Percentiles rank a stretch among this genome's conserved stretches.
Conservation (phyloP, 2,113 vertebrate species). For the Periophthalmus modestus region DNA sequence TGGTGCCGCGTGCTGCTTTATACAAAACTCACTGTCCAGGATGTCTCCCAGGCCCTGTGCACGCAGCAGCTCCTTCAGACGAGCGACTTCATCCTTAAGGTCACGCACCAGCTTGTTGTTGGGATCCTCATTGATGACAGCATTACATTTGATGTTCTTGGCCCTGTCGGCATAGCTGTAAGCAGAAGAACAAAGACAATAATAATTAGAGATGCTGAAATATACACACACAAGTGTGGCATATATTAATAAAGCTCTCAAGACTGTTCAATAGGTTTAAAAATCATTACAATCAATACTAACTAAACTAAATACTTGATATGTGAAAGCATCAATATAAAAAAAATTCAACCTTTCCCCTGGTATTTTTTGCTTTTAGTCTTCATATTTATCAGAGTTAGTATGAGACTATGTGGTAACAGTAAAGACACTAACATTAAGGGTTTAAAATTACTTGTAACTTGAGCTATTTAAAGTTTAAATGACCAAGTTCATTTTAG, state of each 20-base stretch:
- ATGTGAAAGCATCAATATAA: not conserved
- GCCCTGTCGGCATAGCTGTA: conserved; percentile 94
- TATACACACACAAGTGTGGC: not conserved
- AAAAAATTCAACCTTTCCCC: not conserved
- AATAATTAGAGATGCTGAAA: not conserved
- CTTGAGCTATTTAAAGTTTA: not conserved
- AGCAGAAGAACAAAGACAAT: not conserved
- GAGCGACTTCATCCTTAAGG: conserved; percentile 93
- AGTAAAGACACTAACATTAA: too few relatives aligned
- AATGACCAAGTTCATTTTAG: not conserved
- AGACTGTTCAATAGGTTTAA: not conserved
- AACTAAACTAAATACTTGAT: not conserved
- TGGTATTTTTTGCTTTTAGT: not conserved
- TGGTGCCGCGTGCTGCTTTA: conserved; percentile 22
- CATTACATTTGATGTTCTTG: conserved; percentile 98
- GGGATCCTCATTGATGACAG: conserved; percentile 98
- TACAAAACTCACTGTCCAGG: conserved; percentile 91
- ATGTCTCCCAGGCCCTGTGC: conserved; percentile 97
- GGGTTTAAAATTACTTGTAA: too few relatives aligned
- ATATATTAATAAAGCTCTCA: not conserved
- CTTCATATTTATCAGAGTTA: too few relatives aligned
- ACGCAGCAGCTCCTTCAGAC: conserved; percentile 93
- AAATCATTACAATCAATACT: not conserved
- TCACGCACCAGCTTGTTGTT: conserved; percentile 97
- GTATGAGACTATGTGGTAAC: too few relatives aligned